phyloP scores from a whole-genome alignment of 2,888 invertebrate genomes.

The Drosophila siamana region DNA sequence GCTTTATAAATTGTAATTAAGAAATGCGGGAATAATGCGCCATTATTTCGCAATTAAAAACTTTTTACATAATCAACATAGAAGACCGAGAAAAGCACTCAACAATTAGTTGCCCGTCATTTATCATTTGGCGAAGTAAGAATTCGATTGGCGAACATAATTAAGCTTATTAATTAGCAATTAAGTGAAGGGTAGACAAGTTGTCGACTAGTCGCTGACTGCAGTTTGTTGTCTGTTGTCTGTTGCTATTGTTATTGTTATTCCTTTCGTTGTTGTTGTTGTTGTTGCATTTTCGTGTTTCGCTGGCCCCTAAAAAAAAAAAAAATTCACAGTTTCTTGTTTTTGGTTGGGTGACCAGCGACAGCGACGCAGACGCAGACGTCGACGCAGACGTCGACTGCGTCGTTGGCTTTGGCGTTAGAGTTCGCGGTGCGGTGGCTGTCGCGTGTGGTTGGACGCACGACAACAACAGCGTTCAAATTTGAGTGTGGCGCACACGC shows the following conservation, averaged over 20 bases:
- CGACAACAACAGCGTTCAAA: slow-evolving; percentile 75
- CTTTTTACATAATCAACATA: too few relatives aligned
- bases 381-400: not conserved
- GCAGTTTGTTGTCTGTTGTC: too few relatives aligned
- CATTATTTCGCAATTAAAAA: too few relatives aligned
- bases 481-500: slow-evolving; percentile 56
- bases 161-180: not conserved
- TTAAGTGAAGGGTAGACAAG: slow-evolving; percentile 3
- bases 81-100: too few relatives aligned
- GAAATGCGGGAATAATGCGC: too few relatives aligned
- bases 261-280: slow-evolving; percentile 15
- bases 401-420: slow-evolving; percentile 1
- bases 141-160: too few relatives aligned
- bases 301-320: slow-evolving; percentile 59
- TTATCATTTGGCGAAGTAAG: slow-evolving; percentile 1
- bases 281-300: slow-evolving; percentile 61
- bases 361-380: slow-evolving; percentile 19
- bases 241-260: slow-evolving; percentile 26
- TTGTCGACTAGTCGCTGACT: not conserved
- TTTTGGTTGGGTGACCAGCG: slow-evolving; percentile 59
- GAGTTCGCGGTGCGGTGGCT: slow-evolving; percentile 31
- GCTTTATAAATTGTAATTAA: too few relatives aligned
- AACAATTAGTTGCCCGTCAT: not conserved
- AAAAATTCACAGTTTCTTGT: slow-evolving; percentile 76
- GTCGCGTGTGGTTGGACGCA: slow-evolving; percentile 69